Percentiles rank a stretch among this genome's conserved stretches.
Conservation (phyloP, 2,888 invertebrate genomes). For the Tenthredo mesomela region DNA sequence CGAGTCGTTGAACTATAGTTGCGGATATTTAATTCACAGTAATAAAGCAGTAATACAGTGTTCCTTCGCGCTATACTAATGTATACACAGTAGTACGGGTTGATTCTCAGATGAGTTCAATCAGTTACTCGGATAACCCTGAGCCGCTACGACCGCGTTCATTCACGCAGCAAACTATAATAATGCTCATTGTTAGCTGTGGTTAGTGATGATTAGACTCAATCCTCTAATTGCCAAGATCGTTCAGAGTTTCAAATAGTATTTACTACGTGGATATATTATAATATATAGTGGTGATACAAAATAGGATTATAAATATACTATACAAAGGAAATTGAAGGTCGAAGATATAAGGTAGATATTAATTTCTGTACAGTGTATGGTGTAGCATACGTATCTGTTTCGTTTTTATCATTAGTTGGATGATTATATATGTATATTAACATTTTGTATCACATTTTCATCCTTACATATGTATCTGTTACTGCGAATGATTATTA, state of each 20-base stretch:
- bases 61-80: not conserved
- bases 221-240: not conserved
- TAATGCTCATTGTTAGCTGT: slow-evolving; percentile 17
- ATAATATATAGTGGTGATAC: not conserved
- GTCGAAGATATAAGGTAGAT: not conserved
- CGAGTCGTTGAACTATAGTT: not conserved
- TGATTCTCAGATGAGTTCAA: not conserved
- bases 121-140: slow-evolving; percentile 7
- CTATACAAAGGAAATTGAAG: not conserved
- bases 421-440: not conserved
- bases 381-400: too few species aligned
- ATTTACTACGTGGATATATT: not conserved
- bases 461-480: not conserved
- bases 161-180: slow-evolving; percentile 18
- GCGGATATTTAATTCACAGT: not conserved
- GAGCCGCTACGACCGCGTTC: not conserved
- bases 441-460: not conserved
- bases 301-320: not conserved
- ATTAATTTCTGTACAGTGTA: not conserved
- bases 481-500: not conserved
- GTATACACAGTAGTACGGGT: not conserved
- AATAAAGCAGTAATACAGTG: not conserved
- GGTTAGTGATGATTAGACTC: slow-evolving; percentile 22
- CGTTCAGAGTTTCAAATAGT: not conserved
- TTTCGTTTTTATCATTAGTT: not conserved